Conservation (phyloP, 2,888 invertebrate species). For the Sinohyriopsis cumingii region DNA sequence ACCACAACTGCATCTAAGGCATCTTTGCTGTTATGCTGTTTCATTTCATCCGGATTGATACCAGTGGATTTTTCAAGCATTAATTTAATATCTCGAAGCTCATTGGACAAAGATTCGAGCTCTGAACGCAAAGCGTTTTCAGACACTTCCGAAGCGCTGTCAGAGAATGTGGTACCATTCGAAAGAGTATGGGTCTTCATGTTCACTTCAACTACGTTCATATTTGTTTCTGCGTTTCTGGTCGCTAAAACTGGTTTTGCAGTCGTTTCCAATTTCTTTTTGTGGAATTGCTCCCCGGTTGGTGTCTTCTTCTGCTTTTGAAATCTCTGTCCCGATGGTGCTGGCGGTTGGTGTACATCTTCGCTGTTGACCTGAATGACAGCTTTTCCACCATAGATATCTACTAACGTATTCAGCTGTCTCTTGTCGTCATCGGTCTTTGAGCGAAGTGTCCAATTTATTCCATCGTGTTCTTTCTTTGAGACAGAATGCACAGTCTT, state of each 20-base stretch:
- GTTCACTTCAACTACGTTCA: conserved; percentile 4
- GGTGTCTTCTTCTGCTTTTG: conserved; percentile 27
- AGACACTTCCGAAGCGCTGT: conserved; percentile 38
- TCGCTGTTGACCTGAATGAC: conserved; percentile 10
- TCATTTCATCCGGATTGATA: conserved; percentile 29
- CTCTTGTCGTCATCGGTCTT: conserved; percentile 32
- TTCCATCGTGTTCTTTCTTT: conserved; percentile 38
- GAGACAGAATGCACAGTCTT: conserved; percentile 14
- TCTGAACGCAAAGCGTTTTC: conserved; percentile 43
- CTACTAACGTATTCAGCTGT: conserved; percentile 37
- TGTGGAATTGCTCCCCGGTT: conserved; percentile 5
- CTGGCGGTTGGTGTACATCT: conserved; percentile 3
- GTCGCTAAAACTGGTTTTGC: conserved; percentile 16
- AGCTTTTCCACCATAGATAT: conserved; percentile 29
- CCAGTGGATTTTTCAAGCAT: conserved; percentile 52
- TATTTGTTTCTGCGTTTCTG: conserved; percentile 6
- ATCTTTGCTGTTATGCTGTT: neutral
- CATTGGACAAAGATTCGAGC: conserved; percentile 46
- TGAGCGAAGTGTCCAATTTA: conserved; percentile 60
- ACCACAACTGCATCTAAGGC: conserved; percentile 22
- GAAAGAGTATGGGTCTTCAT: neutral
- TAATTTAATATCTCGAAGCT: conserved; percentile 52
- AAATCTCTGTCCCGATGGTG: conserved; percentile 17
- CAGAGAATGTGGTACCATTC: conserved; percentile 16
- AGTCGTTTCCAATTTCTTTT: conserved; percentile 17